These are phyloP conservation scores for Pollimyrus isidori DNA, from an alignment of 2,113 vertebrate genomes.

Conservation along the genomic window DNA sequence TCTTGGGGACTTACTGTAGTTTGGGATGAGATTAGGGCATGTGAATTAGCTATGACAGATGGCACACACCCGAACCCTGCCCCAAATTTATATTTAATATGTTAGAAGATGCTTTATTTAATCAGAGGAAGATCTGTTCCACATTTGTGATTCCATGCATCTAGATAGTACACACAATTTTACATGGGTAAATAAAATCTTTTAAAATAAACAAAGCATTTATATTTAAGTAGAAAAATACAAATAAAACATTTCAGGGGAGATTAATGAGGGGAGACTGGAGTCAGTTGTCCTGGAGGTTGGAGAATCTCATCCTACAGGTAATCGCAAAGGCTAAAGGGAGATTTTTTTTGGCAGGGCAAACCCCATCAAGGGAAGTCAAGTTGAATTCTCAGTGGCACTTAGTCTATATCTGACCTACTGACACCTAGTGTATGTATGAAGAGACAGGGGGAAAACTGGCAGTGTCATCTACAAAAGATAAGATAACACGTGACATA, in stretches of 20 bases:
- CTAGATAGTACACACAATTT: neutral
- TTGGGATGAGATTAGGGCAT: neutral
- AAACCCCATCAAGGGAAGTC: neutral
- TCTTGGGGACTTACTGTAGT: neutral
- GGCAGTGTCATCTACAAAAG: neutral
- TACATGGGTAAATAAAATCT: neutral
- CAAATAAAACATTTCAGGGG: neutral
- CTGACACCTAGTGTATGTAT: neutral
- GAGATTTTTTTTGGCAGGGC: neutral
- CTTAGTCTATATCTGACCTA: neutral
- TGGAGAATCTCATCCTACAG: neutral
- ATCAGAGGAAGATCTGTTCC: neutral
- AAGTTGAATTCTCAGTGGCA: neutral
- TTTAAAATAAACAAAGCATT: neutral
- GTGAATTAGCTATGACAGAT: neutral
- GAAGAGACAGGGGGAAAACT: neutral
- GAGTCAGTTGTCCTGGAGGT: neutral
- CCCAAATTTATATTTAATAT: neutral
- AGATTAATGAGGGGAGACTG: neutral
- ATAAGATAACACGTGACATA: neutral
- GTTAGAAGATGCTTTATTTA: neutral
- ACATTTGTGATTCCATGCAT: neutral
- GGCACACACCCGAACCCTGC: neutral
- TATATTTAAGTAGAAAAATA: neutral
- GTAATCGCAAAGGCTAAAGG: neutral